Evolutionary conservation across 2,797 vertebrate species (phyloP), one percentile per base, ranked within the genome.

Genomic region (Syngnathus acus): DNA sequence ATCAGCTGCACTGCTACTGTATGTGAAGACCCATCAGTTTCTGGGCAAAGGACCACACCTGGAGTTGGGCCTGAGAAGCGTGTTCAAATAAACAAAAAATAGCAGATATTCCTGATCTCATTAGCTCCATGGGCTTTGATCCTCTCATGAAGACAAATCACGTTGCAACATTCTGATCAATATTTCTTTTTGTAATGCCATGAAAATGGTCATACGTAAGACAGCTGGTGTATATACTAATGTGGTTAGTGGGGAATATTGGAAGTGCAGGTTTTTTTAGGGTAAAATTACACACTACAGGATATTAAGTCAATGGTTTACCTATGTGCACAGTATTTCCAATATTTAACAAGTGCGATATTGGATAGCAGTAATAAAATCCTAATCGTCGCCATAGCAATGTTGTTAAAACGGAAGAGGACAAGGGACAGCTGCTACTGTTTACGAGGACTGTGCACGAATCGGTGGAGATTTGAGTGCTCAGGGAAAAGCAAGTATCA

Each of bases 41-140:
- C 38, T 39, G 38, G 58, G 58, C 9, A 21, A 42, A 61, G 59
- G 59, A 61, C 38, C 59, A 42, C 19, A 61, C 19, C 59, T 42
- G 19, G 38, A 61, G 59, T 40, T 61, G 10, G 4, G 38, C 21
- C 19, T 40, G 19, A 17, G 32, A 19, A 11, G 19, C 38, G 16
- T 59, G 19, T n/a, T 7, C 39, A 61, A 40, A 39, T 42, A 59
- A 59, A 5, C 32, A 32, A 32, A 32, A 32, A 32, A 32, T 4
- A 32, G 3, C 17, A n/a, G 21, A 59, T 59, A 59, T 19, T 59
- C 38, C 8, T 19, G 17, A 59, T 39, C 57, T 19, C 37, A 59
- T 59, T 39, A 39, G 1, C 39, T 59, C 17, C 37, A 39, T 9
- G 2, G 16, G 16, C 57, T 59, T 59, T 59, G 57, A 59, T 19